Evolutionary conservation across 2,113 vertebrate genomes (phyloP).

Genomic region (Cygnus atratus): DNA sequence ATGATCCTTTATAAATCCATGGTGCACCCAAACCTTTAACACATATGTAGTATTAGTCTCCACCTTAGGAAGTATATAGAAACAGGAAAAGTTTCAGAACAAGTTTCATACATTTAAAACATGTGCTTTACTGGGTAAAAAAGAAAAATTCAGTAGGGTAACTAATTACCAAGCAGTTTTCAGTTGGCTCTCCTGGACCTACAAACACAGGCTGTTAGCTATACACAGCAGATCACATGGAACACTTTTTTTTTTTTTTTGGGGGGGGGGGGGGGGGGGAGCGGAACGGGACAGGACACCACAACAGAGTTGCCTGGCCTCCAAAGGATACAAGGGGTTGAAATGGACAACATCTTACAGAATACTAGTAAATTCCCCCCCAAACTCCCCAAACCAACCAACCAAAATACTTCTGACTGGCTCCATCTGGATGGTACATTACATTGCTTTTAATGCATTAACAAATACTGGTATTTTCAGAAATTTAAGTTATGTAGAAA

Average conservation of each 20-base stretch:
- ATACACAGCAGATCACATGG: not conserved
- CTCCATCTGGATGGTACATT: not conserved
- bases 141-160: not conserved
- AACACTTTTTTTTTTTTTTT: not conserved
- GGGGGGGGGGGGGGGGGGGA: not conserved
- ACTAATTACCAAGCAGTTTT: not conserved
- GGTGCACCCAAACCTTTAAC: not conserved
- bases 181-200: not conserved
- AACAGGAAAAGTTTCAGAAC: not conserved
- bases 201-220: not conserved
- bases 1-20: not conserved
- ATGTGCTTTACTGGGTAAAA: not conserved
- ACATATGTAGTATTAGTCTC: not conserved
- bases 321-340: not conserved
- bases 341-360: not conserved
- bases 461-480: not conserved
- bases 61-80: not conserved
- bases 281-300: too few species aligned
- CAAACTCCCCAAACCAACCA: not conserved
- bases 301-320: not conserved
- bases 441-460: constrained; percentile 33
- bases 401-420: not conserved
- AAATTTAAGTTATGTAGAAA: not conserved
- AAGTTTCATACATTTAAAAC: not conserved
- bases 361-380: not conserved